Evolutionary conservation across 64 coral and sea anemone species (phyloP), one percentile per base, ranked within the genome.

Genomic region (Pocillopora verrucosa): DNA sequence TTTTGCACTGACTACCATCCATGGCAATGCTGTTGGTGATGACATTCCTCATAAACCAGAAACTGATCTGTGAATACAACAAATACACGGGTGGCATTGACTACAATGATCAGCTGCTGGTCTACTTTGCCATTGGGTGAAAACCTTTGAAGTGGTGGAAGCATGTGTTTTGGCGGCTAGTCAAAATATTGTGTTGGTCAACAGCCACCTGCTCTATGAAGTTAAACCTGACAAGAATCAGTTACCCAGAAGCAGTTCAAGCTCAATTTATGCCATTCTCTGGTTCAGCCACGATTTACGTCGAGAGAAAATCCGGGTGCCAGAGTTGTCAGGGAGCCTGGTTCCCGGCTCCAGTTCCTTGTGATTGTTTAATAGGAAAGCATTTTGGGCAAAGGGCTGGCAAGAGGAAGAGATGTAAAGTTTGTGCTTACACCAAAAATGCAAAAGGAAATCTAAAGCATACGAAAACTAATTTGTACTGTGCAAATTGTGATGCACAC

Each of bases 381-480:
- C 30, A 30, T 30, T 30, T 30, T 30, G 0, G 30, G 30, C 30
- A 30, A 30, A 30, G 79, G 10, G 25, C n/a, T 16, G 79, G 25
- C 57, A 59, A 20, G 22, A 56, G 34, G 57, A 63, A 15, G 60
- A 65, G 60, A 20, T 35, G 30, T 30, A 30, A 25, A 83, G 59
- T 11, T 63, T 83, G 57, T 83, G 59, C 80, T 63, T 61, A 83
- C 59, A 83, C 60, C 3, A 65, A 36, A 35, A 83, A 83, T 65
- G 59, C 19, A 83, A 20, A 83, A 83, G 80, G 78, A 81, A 45
- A 81, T 61, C 56, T 81, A 4, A 81, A 83, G 30, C 80, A 83
- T 17, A 83, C 59, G 3, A 83, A 65, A 83, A 83, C 80, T 34
- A 83, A 63, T 83, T 65, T 83, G 4, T 83, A 82, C 80, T 82